Percentiles rank a stretch among this genome's conserved stretches.
These are phyloP conservation scores for Emys orbicularis DNA, from an alignment of 2,797 vertebrate genomes.

Conservation along the genomic window DNA sequence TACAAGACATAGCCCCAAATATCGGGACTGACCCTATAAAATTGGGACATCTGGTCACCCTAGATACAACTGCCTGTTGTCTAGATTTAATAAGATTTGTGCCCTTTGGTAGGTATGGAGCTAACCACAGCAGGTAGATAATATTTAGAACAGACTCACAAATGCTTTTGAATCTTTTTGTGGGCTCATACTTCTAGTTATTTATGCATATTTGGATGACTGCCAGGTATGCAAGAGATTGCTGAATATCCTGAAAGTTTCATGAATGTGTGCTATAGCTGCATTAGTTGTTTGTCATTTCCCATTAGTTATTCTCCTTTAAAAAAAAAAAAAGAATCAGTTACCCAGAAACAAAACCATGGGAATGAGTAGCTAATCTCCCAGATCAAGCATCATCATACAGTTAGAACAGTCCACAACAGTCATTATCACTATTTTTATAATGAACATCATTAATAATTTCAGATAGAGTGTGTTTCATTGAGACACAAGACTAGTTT, in stretches of 20 bases:
- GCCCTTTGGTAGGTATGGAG: too few relatives aligned
- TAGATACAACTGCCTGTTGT: not conserved
- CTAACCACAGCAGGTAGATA: not conserved
- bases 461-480: not conserved
- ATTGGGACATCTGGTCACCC: too few relatives aligned
- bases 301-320: not conserved
- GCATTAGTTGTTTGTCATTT: not conserved
- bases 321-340: accelerated
- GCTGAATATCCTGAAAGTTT: not conserved
- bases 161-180: not conserved
- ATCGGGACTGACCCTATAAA: too few relatives aligned
- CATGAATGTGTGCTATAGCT: not conserved
- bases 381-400: not conserved
- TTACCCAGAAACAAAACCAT: not conserved
- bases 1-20: too few relatives aligned
- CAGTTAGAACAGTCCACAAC: not conserved
- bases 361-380: not conserved
- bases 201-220: not conserved
- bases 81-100: not conserved
- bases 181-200: not conserved
- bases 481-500: not conserved
- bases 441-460: not conserved
- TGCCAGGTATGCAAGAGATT: not conserved
- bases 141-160: not conserved
- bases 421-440: not conserved